phyloP scores from a whole-genome alignment of 2,113 vertebrate species.

The Thalassarche chlororhynchos region DNA sequence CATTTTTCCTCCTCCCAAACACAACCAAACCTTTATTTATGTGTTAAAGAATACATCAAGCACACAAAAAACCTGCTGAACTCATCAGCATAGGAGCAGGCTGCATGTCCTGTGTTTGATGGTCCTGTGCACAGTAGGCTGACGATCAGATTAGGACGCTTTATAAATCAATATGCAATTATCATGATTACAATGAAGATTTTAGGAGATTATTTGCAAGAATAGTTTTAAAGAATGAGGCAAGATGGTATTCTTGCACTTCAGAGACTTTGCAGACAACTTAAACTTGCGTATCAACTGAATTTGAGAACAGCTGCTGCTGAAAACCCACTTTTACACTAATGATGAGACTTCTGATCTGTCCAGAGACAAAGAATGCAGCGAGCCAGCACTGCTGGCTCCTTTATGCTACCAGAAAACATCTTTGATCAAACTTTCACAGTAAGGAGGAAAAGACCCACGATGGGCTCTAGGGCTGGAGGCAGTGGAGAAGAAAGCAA shows the following conservation, averaged over 20 bases:
- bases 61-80: background rate
- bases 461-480: background rate
- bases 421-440: background rate
- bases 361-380: background rate
- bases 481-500: background rate
- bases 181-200: background rate
- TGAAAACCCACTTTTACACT: background rate
- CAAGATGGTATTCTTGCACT: background rate
- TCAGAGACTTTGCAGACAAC: background rate
- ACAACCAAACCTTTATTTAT: background rate
- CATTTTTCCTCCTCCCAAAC: background rate
- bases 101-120: background rate
- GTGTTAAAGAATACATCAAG: background rate
- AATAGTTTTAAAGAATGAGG: background rate
- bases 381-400: background rate
- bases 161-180: background rate
- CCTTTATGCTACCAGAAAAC: background rate
- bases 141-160: background rate
- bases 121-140: background rate
- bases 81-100: background rate
- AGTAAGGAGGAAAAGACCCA: background rate
- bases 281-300: background rate
- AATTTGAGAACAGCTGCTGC: background rate
- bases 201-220: background rate
- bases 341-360: background rate